phyloP scores from a whole-genome alignment of 2,797 vertebrate species.

The Aselliscus stoliczkanus region DNA sequence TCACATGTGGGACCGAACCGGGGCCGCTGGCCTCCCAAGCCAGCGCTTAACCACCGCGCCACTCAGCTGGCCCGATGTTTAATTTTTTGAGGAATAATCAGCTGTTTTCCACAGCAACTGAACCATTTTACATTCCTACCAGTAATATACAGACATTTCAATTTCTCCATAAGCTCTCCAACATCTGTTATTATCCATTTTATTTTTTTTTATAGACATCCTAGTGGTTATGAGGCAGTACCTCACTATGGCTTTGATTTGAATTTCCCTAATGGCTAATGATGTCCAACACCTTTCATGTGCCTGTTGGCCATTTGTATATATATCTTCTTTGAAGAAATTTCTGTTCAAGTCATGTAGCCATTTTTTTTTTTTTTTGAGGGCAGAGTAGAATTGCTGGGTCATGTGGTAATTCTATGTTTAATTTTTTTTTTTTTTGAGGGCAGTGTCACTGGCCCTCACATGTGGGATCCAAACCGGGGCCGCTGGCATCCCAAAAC shows the following conservation, averaged over 20 bases:
- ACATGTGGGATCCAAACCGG: too few species aligned
- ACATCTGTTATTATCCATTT: neutral
- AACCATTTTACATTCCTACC: neutral
- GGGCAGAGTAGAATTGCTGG: too few species aligned
- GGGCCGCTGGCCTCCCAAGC: too few species aligned
- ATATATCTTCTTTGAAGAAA: neutral
- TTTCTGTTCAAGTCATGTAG: neutral
- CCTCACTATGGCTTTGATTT: neutral
- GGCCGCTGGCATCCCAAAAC: too few species aligned
- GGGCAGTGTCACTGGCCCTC: too few species aligned
- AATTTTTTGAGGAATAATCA: neutral
- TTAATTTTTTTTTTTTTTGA: too few species aligned
- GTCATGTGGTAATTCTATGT: too few species aligned
- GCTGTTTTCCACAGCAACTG: neutral
- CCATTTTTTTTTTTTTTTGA: too few species aligned
- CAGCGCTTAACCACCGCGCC: too few species aligned
- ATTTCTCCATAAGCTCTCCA: neutral
- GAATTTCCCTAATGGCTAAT: neutral
- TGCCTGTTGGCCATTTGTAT: neutral
- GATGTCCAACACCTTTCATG: neutral
- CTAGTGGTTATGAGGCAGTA: neutral
- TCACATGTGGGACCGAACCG: too few species aligned
- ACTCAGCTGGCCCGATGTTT: too few species aligned
- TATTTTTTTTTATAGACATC: neutral
- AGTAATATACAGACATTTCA: neutral